Base-by-base conservation (phyloP, 2,113 vertebrate genomes). In the Perccottus glenii region DNA sequence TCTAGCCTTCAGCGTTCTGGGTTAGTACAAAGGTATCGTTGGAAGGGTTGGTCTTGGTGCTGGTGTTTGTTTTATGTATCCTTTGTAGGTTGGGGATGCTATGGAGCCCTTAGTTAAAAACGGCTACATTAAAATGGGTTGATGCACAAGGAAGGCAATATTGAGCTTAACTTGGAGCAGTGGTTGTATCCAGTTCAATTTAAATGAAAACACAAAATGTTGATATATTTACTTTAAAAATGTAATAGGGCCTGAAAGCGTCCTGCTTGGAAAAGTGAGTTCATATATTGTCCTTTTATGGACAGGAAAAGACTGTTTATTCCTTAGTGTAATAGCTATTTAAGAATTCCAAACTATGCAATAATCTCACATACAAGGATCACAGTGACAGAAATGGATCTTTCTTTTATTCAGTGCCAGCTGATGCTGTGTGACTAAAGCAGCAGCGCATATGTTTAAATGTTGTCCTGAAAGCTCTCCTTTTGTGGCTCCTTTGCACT, bases 331-430 rank as follows among this genome's bases (percentile, higher is more conserved):
- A 88, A 83, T 72, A 90, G 85, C 82, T 89, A 86, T 87, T 89
- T 87, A 89, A 91, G 78, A 90, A 87, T 87, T 93, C 89, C 84
- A 91, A 92, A 92, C 93, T 93, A 93, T 93, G 93, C 93, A 93
- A 93, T 92, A 92, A 90, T 89, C 76, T 86, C 82, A 77, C 82
- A 77, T 53, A 75, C 62, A 77, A 88, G 81, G 86, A 85, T 90
- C 84, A 89, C 73, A 79, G 85, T 86, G 85, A 91, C 73, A 80
- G 52, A 88, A 79, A 86, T 74, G 62, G 80, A 82, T 83, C 81
- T 83, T 88, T 76, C 64, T 69, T 75, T 86, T 69, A 77, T 80
- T 62, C 70, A 76, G 82, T 85, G 86, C 83, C 84, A 78, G 72
- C 69, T 65, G 75, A 87, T 76, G 86, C 85, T 86, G 83, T 81